Base-by-base conservation (phyloP, 2,888 invertebrate species). In the Reticulitermes lucifugus region DNA sequence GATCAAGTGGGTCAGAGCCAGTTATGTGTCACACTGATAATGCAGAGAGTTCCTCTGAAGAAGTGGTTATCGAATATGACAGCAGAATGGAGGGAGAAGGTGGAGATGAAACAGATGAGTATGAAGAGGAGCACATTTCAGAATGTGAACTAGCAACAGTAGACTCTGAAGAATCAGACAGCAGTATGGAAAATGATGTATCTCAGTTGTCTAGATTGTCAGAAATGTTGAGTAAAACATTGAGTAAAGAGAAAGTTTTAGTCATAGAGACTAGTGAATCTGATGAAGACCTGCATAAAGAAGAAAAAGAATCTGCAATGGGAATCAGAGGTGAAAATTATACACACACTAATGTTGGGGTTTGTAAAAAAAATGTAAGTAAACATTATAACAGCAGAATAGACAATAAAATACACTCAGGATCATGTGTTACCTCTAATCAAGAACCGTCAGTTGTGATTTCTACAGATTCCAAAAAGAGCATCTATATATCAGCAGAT, bases 91-190 rank as follows among this genome's bases (percentile, higher is more conserved):
- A 77, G 4, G 51, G 6, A 29, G 73, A 73, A 22, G 73, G 41
- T 73, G 73, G 29, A 35, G 71, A 29, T 73, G 71, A 73, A 65
- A 46, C 46, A 46, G 9, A 25, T 29, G 71, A 35, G 18, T 60
- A 6, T 60, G 10, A 9, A 43, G 9, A 75, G 18, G 43, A 77
- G 12, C 41, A 73, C 0, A 25, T 29, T 35, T 73, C 73, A 41
- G 73, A 73, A 35, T 2, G 7, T 73, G 73, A 73, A 59, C 59
- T 59, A 46, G 55, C 51, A 51, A 22, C 55, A 80, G 25, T 60
- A 80, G 59, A 60, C 29, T 29, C 79, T 35, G 59, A 65, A 25
- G 82, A 70, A 29, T 65, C 65, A 25, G 80, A 80, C 41, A 25
- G 65, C n/a, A 65, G 65, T 65, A 25, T 65, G 65, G 12, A 65